Percentiles rank a stretch among this genome's conserved stretches.
These are phyloP conservation scores for Leucophora obtusa DNA, from an alignment of 2,888 invertebrate species.

Conservation along the genomic window DNA sequence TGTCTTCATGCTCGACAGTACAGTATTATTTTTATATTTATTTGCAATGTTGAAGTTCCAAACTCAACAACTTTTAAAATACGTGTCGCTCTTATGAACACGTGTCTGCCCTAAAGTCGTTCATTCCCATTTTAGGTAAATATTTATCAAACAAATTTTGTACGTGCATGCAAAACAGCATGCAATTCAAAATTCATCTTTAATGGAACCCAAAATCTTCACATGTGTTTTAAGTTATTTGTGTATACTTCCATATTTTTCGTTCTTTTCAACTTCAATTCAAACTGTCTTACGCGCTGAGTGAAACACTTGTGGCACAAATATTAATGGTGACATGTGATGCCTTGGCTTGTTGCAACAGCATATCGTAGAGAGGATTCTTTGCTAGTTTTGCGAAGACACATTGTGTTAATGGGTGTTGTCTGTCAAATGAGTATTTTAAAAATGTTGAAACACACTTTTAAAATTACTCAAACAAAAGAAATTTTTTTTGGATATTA, in stretches of 20 bases:
- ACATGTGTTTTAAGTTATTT: not conserved
- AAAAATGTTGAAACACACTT: conserved; percentile 10
- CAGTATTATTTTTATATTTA: no score
- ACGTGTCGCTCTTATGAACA: no score
- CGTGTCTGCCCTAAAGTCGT: no score
- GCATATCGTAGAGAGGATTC: not conserved
- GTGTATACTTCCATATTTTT: not conserved
- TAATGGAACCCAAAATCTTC: not conserved
- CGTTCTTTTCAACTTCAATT: not conserved
- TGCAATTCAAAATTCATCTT: not conserved
- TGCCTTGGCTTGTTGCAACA: conserved; percentile 5
- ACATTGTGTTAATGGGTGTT: conserved; percentile 22
- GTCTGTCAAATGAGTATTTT: conserved; percentile 22
- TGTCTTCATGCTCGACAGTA: no score
- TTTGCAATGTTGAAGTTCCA: no score
- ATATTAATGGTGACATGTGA: conserved; percentile 28
- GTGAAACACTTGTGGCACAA: not conserved
- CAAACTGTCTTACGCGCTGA: not conserved
- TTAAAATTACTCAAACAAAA: not conserved
- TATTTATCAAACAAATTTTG: not conserved
- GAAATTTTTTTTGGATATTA: not conserved
- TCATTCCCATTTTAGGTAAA: no score
- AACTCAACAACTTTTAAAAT: no score
- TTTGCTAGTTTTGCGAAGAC: not conserved
- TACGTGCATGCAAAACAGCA: not conserved